phyloP scores from a whole-genome alignment of 2,888 invertebrate species.

The Vanessa cardui region DNA sequence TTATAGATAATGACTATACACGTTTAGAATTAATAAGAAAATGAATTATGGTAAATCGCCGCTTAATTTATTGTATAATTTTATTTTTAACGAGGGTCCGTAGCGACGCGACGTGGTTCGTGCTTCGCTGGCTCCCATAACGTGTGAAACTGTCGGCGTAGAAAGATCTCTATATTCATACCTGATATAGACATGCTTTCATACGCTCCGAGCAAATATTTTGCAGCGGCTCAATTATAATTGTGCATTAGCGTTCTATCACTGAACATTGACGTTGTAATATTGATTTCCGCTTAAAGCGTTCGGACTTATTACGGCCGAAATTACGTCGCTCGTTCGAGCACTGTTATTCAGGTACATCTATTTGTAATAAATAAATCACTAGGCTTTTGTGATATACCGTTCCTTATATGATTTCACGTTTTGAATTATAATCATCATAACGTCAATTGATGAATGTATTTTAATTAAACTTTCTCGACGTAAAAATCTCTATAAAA shows the following conservation, averaged over 20 bases:
- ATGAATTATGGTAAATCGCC: conserved; percentile 35
- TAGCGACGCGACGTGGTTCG: conserved; percentile 62
- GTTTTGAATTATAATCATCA: no score
- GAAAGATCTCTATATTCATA: conserved; percentile 54
- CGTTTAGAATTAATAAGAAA: conserved; percentile 33
- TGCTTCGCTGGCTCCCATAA: conserved; percentile 68
- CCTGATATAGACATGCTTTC: conserved; percentile 32
- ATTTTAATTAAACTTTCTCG: no score
- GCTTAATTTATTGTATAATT: conserved; percentile 67
- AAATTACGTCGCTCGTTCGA: not conserved
- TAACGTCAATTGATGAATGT: no score
- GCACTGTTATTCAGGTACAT: not conserved
- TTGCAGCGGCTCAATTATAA: not conserved
- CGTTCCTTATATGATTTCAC: no score
- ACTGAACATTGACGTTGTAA: not conserved
- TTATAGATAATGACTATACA: conserved; percentile 26
- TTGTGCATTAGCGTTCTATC: not conserved
- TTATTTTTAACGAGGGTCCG: conserved; percentile 72
- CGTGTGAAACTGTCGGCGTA: conserved; percentile 60
- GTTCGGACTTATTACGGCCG: not conserved
- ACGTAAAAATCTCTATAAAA: no score
- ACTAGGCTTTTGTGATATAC: no score
- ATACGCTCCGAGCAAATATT: conserved; percentile 26
- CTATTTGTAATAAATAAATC: not conserved
- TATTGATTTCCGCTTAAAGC: conserved; percentile 5